phyloP scores from a whole-genome alignment of 2,113 vertebrate species.

The Desmodus rotundus region DNA sequence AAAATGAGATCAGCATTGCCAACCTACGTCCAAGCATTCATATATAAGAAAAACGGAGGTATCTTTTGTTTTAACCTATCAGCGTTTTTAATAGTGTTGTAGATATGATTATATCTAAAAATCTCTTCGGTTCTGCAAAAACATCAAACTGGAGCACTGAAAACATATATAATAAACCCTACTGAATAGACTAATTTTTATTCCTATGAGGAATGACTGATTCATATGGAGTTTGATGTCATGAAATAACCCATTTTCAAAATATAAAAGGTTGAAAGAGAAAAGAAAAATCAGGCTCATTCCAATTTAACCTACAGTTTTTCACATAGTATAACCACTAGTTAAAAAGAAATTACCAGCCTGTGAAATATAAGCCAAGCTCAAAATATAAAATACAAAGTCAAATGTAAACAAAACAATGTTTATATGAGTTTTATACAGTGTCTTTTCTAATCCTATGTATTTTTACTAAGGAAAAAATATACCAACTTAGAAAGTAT shows the following conservation, averaged over 20 bases:
- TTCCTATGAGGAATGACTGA: conserved; percentile 15
- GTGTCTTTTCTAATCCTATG: conserved; percentile 28
- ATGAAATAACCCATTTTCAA: conserved; percentile 41
- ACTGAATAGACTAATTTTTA: conserved; percentile 36
- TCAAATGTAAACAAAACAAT: conserved; percentile 58
- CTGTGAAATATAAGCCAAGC: conserved; percentile 35
- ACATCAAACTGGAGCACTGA: neutral
- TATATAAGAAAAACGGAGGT: neutral
- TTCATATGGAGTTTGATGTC: neutral
- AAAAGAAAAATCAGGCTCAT: conserved; percentile 9
- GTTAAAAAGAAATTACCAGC: conserved; percentile 40
- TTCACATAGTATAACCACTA: neutral
- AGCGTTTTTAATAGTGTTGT: neutral
- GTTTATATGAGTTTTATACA: conserved; percentile 15
- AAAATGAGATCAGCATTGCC: neutral
- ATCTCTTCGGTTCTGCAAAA: neutral
- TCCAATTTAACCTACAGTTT: conserved; percentile 59
- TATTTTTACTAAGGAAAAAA: conserved; percentile 68
- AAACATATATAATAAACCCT: neutral
- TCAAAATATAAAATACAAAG: conserved; percentile 62
- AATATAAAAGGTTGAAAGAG: conserved; percentile 20
- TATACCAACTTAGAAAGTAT: conserved; percentile 50
- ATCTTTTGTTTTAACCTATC: neutral
- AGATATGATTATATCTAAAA: conserved; percentile 11
- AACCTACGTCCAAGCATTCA: neutral